A percentile compares a stretch with the other conserved stretches of the same genome.
phyloP scores from a whole-genome alignment of 2,797 vertebrate species.

The Manis pentadactyla region DNA sequence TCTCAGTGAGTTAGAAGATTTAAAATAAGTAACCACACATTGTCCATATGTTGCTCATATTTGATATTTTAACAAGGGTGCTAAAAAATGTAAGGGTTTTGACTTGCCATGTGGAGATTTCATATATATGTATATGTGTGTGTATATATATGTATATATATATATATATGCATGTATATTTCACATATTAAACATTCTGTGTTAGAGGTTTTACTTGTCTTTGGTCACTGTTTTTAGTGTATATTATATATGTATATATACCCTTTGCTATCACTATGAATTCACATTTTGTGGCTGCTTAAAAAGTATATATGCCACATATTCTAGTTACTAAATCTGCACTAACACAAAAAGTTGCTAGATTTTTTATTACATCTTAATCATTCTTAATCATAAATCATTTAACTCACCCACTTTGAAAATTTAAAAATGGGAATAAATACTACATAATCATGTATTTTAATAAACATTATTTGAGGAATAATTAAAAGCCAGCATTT shows the following conservation, averaged over 20 bases:
- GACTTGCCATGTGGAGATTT: not conserved
- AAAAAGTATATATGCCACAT: not conserved
- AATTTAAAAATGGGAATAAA: not conserved
- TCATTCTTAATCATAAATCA: not conserved
- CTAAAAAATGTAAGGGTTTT: constrained; percentile 40
- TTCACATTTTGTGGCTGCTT: not conserved
- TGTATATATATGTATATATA: no score
- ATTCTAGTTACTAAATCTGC: not conserved
- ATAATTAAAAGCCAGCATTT: not conserved
- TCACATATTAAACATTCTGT: not conserved
- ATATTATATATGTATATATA: not conserved
- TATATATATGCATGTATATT: not conserved
- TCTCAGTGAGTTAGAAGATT: constrained; percentile 59
- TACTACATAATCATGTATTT: not conserved
- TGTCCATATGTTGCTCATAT: constrained; percentile 56
- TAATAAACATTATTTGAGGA: not conserved
- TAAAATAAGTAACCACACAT: constrained; percentile 43
- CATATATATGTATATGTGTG: not conserved
- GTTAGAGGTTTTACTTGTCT: not conserved
- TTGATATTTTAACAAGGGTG: constrained; percentile 42
- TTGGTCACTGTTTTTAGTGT: not conserved
- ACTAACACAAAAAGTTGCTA: not conserved
- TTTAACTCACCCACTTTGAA: not conserved
- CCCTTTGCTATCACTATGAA: not conserved
- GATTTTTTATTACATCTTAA: not conserved